Evolutionary conservation across 2,888 invertebrate genomes (phyloP).

Genomic region (Protophormia terraenovae): DNA sequence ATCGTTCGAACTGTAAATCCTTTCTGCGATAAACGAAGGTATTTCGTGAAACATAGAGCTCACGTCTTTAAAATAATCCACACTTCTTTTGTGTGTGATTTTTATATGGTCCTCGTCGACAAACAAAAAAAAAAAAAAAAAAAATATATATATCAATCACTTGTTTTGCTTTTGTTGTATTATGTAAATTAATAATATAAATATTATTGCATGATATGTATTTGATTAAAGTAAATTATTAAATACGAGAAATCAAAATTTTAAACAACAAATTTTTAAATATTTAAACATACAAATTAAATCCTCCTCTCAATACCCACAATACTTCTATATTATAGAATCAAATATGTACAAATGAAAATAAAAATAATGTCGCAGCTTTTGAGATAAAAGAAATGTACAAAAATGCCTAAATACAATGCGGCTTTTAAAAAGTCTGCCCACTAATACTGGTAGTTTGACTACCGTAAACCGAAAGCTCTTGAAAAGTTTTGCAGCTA

Average conservation of each 20-base stretch:
- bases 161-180: not conserved
- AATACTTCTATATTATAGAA: too few relatives aligned
- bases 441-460: too few relatives aligned
- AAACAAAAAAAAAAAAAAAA: too few relatives aligned
- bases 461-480: not conserved
- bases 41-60: not conserved
- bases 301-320: not conserved
- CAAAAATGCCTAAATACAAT: not conserved
- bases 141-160: too few relatives aligned
- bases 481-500: not conserved
- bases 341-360: not conserved
- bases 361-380: not conserved
- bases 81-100: not conserved
- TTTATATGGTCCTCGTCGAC: not conserved
- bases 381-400: not conserved
- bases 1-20: not conserved
- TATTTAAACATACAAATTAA: not conserved
- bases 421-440: not conserved
- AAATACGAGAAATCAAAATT: not conserved
- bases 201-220: not conserved
- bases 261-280: conserved; percentile 1
- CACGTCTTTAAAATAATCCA: not conserved
- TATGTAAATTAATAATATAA: too few relatives aligned
- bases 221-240: not conserved
- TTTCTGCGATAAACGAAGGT: not conserved